phyloP scores from a whole-genome alignment of 2,797 vertebrate species.

The Pyrocephalus nanus region DNA sequence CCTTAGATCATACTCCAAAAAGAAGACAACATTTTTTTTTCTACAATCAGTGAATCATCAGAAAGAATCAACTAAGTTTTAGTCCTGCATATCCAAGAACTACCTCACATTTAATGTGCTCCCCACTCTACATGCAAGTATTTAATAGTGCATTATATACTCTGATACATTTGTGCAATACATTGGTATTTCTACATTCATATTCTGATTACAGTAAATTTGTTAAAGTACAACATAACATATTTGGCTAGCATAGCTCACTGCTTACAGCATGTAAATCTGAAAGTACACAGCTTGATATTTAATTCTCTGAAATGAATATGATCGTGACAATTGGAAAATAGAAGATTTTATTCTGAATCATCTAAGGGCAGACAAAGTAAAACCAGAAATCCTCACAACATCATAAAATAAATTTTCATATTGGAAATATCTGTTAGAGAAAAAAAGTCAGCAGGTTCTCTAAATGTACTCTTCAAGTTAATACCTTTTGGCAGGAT shows the following conservation, averaged over 20 bases:
- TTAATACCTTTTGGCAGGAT: conserved; percentile 36
- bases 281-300: background rate
- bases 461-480: conserved; percentile 6
- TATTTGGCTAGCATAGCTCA: background rate
- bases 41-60: background rate
- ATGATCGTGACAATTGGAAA: background rate
- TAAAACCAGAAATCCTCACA: background rate
- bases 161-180: background rate
- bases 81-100: background rate
- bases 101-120: background rate
- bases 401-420: background rate
- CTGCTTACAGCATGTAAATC: background rate
- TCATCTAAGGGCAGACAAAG: background rate
- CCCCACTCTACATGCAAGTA: background rate
- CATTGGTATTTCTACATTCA: background rate
- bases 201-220: background rate
- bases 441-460: background rate
- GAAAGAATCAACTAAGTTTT: background rate
- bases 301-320: background rate
- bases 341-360: background rate
- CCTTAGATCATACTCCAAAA: background rate
- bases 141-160: background rate
- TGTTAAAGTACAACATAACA: background rate
- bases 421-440: background rate
- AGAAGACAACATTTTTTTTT: background rate